Conservation (phyloP, 2,113 vertebrate species). For the Myiagra hebetior region DNA sequence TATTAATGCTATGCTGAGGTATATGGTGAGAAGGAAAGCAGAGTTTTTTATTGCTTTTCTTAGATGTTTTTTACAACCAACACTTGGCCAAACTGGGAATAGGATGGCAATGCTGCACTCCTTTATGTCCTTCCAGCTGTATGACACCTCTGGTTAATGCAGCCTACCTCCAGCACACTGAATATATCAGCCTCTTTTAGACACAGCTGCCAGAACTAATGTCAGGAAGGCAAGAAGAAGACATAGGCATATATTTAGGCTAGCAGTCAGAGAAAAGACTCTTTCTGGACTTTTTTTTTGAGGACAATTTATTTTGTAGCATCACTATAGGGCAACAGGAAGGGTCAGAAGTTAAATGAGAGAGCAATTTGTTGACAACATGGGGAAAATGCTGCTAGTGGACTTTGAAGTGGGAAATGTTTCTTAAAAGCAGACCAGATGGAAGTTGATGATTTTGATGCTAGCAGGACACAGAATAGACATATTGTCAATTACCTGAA, state of each 20-base stretch:
- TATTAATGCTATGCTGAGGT: not conserved
- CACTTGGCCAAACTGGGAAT: not conserved
- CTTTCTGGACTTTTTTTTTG: not conserved
- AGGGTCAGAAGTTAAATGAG: slow-evolving; percentile 1
- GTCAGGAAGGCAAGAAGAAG: not conserved
- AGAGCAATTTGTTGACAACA: not conserved
- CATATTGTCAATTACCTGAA: slow-evolving; percentile 13
- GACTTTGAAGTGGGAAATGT: not conserved
- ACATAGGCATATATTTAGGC: not conserved
- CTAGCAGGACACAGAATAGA: not conserved
- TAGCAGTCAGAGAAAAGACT: not conserved
- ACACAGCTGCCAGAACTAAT: not conserved
- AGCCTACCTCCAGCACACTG: not conserved
- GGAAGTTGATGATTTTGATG: not conserved
- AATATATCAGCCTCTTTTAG: not conserved
- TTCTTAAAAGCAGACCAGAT: slow-evolving; percentile 34
- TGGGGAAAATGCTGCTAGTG: not conserved
- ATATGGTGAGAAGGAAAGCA: not conserved
- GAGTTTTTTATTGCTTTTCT: not conserved
- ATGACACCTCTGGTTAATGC: not conserved
- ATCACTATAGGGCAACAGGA: not conserved
- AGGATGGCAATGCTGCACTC: not conserved
- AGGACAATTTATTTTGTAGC: not conserved
- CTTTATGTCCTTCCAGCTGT: not conserved
- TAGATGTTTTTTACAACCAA: not conserved